These are phyloP conservation scores for Eudemis profundana DNA, from an alignment of 2,888 invertebrate genomes.

Conservation along the genomic window DNA sequence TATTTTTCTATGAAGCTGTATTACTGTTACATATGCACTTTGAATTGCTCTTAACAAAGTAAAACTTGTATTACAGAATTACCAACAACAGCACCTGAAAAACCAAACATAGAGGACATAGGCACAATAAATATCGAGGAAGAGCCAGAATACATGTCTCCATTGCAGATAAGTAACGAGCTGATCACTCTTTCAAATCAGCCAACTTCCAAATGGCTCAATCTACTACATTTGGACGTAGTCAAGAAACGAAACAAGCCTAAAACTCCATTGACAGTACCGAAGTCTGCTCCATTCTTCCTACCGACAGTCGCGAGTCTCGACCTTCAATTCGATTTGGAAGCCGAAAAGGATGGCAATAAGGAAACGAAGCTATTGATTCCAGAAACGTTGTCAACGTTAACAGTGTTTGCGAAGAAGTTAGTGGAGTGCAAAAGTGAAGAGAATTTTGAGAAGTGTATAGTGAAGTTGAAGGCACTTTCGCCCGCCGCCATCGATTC, in stretches of 20 bases:
- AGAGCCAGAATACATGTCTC: slow-evolving; percentile 88
- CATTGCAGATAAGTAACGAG: slow-evolving; percentile 90
- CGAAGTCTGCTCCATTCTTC: slow-evolving; percentile 97
- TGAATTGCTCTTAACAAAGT: no score
- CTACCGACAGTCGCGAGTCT: slow-evolving; percentile 95
- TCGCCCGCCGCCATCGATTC: slow-evolving; percentile 94
- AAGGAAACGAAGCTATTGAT: slow-evolving; percentile 82
- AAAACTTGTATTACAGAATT: slow-evolving; percentile 79
- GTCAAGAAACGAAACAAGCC: slow-evolving; percentile 96
- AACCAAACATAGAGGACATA: slow-evolving; percentile 76
- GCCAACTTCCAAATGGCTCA: slow-evolving; percentile 96
- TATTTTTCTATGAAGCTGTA: no score
- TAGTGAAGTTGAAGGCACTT: slow-evolving; percentile 87
- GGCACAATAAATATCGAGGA: slow-evolving; percentile 74
- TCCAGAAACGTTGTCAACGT: slow-evolving; percentile 86
- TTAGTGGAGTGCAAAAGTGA: slow-evolving; percentile 81
- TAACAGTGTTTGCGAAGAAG: slow-evolving; percentile 89
- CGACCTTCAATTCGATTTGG: slow-evolving; percentile 92
- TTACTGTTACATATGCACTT: no score
- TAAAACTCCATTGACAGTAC: slow-evolving; percentile 91
- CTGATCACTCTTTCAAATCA: slow-evolving; percentile 94
- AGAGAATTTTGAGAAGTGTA: slow-evolving; percentile 82
- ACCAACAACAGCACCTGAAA: slow-evolving; percentile 78
- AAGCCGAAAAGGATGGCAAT: slow-evolving; percentile 70
- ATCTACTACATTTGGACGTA: slow-evolving; percentile 93